Conservation (phyloP, 2,113 vertebrate genomes). For the Oncorhynchus mykiss region DNA sequence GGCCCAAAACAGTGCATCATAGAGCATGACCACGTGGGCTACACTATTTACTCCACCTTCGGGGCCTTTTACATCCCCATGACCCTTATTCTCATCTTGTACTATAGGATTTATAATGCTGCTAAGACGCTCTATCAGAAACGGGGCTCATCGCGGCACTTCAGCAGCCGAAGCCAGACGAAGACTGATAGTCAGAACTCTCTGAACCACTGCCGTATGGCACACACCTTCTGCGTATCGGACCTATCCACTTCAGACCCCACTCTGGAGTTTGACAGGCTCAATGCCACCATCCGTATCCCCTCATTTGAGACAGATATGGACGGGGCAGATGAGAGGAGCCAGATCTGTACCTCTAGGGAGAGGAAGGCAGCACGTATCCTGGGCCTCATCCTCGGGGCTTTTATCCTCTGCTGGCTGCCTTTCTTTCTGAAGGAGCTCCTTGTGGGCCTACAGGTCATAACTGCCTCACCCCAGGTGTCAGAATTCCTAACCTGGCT, state of each 20-base stretch:
- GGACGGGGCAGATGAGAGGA: conserved; percentile 72
- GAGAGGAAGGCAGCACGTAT: conserved; percentile 87
- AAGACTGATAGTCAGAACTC: conserved; percentile 81
- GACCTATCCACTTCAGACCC: conserved; percentile 83
- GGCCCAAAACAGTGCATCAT: conserved; percentile 76
- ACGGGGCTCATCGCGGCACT: conserved; percentile 82
- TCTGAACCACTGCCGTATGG: conserved; percentile 77
- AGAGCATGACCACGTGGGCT: conserved; percentile 84
- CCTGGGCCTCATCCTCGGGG: conserved; percentile 85
- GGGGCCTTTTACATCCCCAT: conserved; percentile 90
- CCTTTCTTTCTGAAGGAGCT: conserved; percentile 91
- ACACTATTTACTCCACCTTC: conserved; percentile 86
- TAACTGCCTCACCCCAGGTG: conserved; percentile 75
- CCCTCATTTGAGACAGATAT: conserved; percentile 74
- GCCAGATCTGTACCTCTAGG: conserved; percentile 80
- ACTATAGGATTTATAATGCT: conserved; percentile 85
- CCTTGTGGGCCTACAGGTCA: conserved; percentile 78
- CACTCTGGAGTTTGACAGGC: conserved; percentile 74
- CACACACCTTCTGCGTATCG: conserved; percentile 82
- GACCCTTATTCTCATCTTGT: conserved; percentile 86
- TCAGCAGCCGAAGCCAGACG: conserved; percentile 77
- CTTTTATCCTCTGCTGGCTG: conserved; percentile 89
- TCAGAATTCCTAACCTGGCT: conserved; percentile 88
- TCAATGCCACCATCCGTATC: conserved; percentile 60
- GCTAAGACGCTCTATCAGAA: conserved; percentile 90